These are phyloP conservation scores for Orthosia incerta DNA, from an alignment of 2,888 invertebrate species.

Conservation along the genomic window DNA sequence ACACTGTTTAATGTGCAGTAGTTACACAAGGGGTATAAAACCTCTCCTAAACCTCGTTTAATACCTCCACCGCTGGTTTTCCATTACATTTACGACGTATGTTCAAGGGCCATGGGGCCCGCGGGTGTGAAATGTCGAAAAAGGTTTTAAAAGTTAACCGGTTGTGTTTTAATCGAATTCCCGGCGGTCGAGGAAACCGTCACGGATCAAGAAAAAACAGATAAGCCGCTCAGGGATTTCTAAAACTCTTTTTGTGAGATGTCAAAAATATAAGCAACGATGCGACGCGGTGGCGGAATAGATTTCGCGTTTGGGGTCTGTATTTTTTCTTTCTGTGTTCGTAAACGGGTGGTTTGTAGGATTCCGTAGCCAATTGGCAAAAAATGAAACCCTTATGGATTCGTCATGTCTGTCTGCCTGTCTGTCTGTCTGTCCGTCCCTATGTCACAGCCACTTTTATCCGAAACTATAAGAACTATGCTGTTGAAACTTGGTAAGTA, in stretches of 20 bases:
- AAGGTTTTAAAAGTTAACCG: slow-evolving; percentile 81
- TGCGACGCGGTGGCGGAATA: slow-evolving; percentile 19
- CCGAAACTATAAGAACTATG: too few species aligned
- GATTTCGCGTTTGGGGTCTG: slow-evolving; percentile 1
- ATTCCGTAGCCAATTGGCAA: too few species aligned
- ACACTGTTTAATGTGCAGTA: slow-evolving; percentile 53
- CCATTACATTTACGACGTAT: slow-evolving; percentile 75
- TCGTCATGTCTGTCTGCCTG: too few species aligned
- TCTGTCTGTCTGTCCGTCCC: too few species aligned
- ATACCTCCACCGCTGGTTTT: slow-evolving; percentile 70
- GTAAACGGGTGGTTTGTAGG: neutral
- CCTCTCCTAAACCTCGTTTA: slow-evolving; percentile 57
- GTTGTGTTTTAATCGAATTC: slow-evolving; percentile 83
- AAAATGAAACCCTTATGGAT: too few species aligned
- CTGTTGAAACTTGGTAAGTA: too few species aligned
- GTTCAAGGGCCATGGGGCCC: slow-evolving; percentile 57
- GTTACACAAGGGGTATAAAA: slow-evolving; percentile 51
- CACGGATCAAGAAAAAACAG: slow-evolving; percentile 55
- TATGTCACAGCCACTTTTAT: too few species aligned
- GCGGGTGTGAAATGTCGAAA: slow-evolving; percentile 74
- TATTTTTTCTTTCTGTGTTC: slow-evolving; percentile 17
- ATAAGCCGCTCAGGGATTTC: slow-evolving; percentile 41
- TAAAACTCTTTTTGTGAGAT: slow-evolving; percentile 41
- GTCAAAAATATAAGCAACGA: slow-evolving; percentile 35
- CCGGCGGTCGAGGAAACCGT: slow-evolving; percentile 65